A percentile compares a stretch with the other conserved stretches of the same genome.
These are phyloP conservation scores for Argyra leucocephala DNA, from an alignment of 2,888 invertebrate genomes.

Conservation along the genomic window DNA sequence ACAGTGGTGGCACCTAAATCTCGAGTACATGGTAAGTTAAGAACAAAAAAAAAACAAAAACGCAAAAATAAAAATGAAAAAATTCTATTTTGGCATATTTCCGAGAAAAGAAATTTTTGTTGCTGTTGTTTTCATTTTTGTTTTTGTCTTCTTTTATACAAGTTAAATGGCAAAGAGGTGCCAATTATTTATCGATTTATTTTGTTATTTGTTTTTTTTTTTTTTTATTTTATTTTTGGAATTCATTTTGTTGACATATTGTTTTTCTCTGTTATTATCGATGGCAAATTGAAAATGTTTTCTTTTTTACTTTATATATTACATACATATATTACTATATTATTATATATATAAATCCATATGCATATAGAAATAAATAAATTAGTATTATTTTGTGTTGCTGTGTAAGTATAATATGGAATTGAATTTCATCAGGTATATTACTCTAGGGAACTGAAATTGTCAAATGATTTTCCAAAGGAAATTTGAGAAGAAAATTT, in stretches of 20 bases:
- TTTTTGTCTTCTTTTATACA: background rate
- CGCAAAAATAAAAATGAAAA: background rate
- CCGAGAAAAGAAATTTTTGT: background rate
- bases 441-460: too few species aligned
- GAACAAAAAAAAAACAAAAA: constrained; percentile 4
- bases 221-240: background rate
- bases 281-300: background rate
- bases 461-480: too few species aligned
- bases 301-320: too few species aligned
- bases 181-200: constrained; percentile 16
- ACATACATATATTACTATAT: too few species aligned
- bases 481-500: too few species aligned
- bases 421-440: too few species aligned
- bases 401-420: too few species aligned
- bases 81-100: background rate
- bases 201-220: constrained; percentile 5
- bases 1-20: constrained; percentile 54
- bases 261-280: background rate
- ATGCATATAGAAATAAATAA: too few species aligned
- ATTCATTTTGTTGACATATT: background rate
- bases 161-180: constrained; percentile 8
- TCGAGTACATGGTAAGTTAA: constrained; percentile 55
- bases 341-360: too few species aligned
- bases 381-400: too few species aligned
- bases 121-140: background rate